Evolutionary conservation across 1,140 invertebrate genomes (phyloP), one percentile per base, ranked within the genome.

Genomic region (Streblospio benedicti): DNA sequence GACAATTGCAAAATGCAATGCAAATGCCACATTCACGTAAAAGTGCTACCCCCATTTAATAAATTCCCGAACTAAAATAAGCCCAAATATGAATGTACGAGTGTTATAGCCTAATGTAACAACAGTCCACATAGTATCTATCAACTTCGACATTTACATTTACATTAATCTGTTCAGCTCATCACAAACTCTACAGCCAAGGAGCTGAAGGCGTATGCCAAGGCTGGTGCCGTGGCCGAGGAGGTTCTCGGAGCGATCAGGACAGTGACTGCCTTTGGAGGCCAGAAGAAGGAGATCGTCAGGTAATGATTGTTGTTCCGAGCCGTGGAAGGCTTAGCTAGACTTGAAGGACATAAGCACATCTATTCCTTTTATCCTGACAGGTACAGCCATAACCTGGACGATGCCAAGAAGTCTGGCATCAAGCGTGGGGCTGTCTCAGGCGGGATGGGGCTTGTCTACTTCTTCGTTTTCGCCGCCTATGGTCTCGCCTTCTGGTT

Each of bases 371-470:
- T n/a, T n/a, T n/a, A n/a, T n/a, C n/a, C n/a, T 55, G 31, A 16
- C 47, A 76, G 78, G 51, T 86, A 86, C 73, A 70, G 79, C 30
- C 68, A 79, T 41, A 80, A 84, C 35, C 71, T 91, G 1, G 70
- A 77, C 0, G 83, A 84, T 1, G 86, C 87, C 0, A 83, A 85
- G 57, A 80, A 76, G 23, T 84, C 82, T 1, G 88, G 87, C 0
- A 81, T 83, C 2, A 83, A 79, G 65, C 87, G 89, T 70, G 87
- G 87, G 2, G 72, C 88, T 49, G 70, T 70, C 14, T 89, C 87
- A 0, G 73, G 89, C 18, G 72, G 76, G 4, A 68, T 77, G 61
- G 79, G 79, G 23, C 63, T 78, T 31, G 67, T 78, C 14, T 89
- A 86, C 81, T 83, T 91, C 66, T 64, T 79, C 6, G 67, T 81